Evolutionary conservation across 2,888 invertebrate genomes (phyloP).

Genomic region (Caenorhabditis angaria): DNA sequence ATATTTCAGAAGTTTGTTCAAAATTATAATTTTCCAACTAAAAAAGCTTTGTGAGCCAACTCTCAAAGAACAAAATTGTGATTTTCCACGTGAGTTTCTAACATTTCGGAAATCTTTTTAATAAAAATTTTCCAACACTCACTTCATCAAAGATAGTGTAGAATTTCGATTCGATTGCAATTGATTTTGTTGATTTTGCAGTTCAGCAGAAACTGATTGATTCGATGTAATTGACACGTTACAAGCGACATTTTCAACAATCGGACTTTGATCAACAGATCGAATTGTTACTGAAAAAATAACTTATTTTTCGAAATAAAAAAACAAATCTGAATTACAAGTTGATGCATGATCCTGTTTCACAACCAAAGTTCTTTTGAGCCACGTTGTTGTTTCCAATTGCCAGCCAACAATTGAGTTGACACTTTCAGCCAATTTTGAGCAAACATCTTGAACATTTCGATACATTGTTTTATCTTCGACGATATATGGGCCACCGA

Average conservation of each 20-base stretch:
- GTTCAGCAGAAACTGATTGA: conserved; percentile 1
- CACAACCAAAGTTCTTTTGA: conserved; percentile 74
- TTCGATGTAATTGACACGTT: conserved; percentile 17
- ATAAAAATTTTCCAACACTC: neutral
- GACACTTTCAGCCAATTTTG: conserved; percentile 81
- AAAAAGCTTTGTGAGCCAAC: too few species aligned
- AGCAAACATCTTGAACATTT: conserved; percentile 75
- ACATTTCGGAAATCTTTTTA: too few species aligned
- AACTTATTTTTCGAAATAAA: neutral
- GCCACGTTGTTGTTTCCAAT: conserved; percentile 88
- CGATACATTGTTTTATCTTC: conserved; percentile 79
- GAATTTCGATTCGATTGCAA: conserved; percentile 25
- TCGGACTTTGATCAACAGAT: conserved; percentile 40
- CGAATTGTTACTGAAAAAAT: conserved; percentile 23
- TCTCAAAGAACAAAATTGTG: too few species aligned
- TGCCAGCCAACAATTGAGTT: conserved; percentile 88
- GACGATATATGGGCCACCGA: conserved; percentile 48
- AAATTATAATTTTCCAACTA: too few species aligned
- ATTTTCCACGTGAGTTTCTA: too few species aligned
- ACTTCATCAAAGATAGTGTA: conserved; percentile 35
- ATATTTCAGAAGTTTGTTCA: too few species aligned
- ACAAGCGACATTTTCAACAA: conserved; percentile 20
- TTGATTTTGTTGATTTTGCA: conserved; percentile 8
- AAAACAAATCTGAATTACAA: neutral
- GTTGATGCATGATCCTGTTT: conserved; percentile 60